A percentile compares a stretch with the other conserved stretches of the same genome.
Evolutionary conservation across 2,888 invertebrate genomes (phyloP).

Genomic region (Toxonevra muliebris): DNA sequence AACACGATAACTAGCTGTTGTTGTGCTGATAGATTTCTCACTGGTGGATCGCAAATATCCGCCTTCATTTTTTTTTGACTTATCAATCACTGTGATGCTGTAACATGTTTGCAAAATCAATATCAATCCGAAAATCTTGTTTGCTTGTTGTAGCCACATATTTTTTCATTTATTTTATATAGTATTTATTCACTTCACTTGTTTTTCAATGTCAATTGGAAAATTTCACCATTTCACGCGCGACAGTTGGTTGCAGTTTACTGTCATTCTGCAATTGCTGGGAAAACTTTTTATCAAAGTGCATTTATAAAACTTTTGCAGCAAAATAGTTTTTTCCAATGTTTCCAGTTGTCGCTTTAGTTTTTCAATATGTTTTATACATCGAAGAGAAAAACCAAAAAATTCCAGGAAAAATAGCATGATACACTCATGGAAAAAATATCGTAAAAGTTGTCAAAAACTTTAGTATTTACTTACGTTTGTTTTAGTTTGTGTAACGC

Average conservation of each 20-base stretch:
- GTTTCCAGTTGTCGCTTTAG: conserved; percentile 50
- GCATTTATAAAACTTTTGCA: conserved; percentile 52
- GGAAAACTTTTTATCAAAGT: conserved; percentile 41
- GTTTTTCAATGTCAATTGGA: too few species aligned
- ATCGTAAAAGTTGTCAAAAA: too few species aligned
- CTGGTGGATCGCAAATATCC: too few species aligned
- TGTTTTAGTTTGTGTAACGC: too few species aligned
- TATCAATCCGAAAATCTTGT: too few species aligned
- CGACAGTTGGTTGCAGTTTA: conserved; percentile 11
- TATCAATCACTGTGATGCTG: not conserved
- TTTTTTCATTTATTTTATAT: not conserved
- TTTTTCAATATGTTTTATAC: too few species aligned
- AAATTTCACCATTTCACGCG: too few species aligned
- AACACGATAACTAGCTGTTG: conserved; percentile 44
- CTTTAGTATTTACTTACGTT: too few species aligned
- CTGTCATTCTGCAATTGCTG: conserved; percentile 47
- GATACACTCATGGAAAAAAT: too few species aligned
- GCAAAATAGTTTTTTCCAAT: conserved; percentile 46
- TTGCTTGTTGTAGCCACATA: too few species aligned
- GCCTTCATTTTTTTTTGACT: not conserved
- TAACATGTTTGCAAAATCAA: not conserved
- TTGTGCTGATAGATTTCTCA: not conserved
- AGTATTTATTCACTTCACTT: conserved; percentile 8
- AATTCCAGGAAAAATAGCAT: too few species aligned
- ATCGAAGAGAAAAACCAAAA: too few species aligned